These are phyloP conservation scores for Philereme vetulata DNA, from an alignment of 2,888 invertebrate genomes.

Conservation along the genomic window DNA sequence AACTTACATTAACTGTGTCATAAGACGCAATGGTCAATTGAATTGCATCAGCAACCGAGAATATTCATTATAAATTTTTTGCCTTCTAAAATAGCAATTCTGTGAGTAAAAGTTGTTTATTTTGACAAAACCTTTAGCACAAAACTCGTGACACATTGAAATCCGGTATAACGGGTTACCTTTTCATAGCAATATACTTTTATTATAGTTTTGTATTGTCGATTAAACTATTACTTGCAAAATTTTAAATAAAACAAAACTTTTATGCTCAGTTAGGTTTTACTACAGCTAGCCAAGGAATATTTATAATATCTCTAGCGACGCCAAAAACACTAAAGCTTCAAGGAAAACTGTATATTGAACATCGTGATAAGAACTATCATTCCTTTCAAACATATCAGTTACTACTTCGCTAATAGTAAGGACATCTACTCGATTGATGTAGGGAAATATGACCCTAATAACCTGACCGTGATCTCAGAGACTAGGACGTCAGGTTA, in stretches of 20 bases:
- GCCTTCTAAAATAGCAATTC: conserved; percentile 2
- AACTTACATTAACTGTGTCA: conserved; percentile 43
- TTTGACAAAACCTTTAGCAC: conserved; percentile 9
- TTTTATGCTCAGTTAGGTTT: too few relatives aligned
- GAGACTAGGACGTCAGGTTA: conserved; percentile 43
- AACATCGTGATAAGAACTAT: background rate
- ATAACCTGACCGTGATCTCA: conserved; percentile 44
- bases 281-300: too few relatives aligned
- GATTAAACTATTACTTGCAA: background rate
- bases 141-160: conserved; percentile 2
- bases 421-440: conserved; percentile 26
- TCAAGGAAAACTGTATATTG: too few relatives aligned
- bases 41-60: conserved; percentile 36
- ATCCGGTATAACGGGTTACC: conserved; percentile 7
- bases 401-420: conserved; percentile 15
- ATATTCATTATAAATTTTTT: conserved; percentile 4
- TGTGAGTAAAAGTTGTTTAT: conserved; percentile 28
- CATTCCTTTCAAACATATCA: conserved; percentile 14
- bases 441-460: conserved; percentile 37
- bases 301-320: too few relatives aligned
- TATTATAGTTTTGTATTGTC: too few relatives aligned
- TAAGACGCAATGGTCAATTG: conserved; percentile 39
- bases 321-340: too few relatives aligned
- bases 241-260: conserved; percentile 4
- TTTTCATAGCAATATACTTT: background rate